phyloP scores from a whole-genome alignment of 2,888 invertebrate species.

The Catocala sponsa region DNA sequence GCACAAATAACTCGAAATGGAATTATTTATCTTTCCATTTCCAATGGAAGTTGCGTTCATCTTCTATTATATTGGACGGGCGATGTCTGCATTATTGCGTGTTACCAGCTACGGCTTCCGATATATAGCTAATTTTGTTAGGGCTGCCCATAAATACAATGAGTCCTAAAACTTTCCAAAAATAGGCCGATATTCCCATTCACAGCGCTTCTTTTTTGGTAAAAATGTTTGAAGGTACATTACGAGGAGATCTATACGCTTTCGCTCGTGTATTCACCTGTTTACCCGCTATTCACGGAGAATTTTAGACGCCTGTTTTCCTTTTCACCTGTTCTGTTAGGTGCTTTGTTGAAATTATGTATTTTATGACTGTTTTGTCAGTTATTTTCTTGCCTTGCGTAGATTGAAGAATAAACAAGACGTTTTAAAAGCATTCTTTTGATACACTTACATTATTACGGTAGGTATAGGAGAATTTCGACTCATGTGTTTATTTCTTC shows the following conservation, averaged over 20 bases:
- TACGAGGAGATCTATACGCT: slow-evolving; percentile 29
- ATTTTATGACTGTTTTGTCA: slow-evolving; percentile 28
- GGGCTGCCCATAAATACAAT: slow-evolving; percentile 55
- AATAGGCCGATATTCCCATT: not conserved
- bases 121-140: slow-evolving; percentile 54
- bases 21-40: slow-evolving; percentile 65
- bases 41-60: slow-evolving; percentile 52
- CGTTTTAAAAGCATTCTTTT: slow-evolving; percentile 20
- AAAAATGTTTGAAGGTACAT: not conserved
- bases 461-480: not conserved
- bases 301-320: slow-evolving; percentile 17
- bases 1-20: slow-evolving; percentile 58
- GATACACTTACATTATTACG: slow-evolving; percentile 1
- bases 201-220: not conserved
- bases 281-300: slow-evolving; percentile 25
- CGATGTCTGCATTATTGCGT: slow-evolving; percentile 46
- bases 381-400: slow-evolving; percentile 37
- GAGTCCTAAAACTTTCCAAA: slow-evolving; percentile 49
- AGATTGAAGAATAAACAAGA: slow-evolving; percentile 33
- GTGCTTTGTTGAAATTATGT: slow-evolving; percentile 40
- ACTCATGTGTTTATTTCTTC: not conserved
- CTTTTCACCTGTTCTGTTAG: slow-evolving; percentile 22
- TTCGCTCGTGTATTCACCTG: slow-evolving; percentile 11
- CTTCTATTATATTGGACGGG: slow-evolving; percentile 57
- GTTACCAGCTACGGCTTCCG: slow-evolving; percentile 54